Conservation (phyloP, 2,113 vertebrate species). For the Centropus bengalensis region DNA sequence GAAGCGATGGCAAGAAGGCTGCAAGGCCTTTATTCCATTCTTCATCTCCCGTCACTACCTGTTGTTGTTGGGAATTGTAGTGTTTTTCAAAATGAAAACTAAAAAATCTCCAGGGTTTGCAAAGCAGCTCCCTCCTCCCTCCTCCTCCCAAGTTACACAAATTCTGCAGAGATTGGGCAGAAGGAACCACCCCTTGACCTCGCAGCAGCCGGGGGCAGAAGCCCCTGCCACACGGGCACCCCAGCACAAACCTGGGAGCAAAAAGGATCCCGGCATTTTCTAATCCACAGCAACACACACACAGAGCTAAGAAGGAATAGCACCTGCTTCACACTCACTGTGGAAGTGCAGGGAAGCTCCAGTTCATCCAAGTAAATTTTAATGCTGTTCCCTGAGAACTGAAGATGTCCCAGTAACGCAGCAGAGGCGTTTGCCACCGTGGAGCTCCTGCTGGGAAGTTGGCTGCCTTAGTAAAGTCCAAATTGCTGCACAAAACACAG, state of each 20-base stretch:
- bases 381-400: background rate
- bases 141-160: accelerated
- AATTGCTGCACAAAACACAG: background rate
- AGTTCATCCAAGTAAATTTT: background rate
- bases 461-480: background rate
- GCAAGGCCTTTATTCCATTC: accelerated
- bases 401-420: background rate
- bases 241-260: background rate
- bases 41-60: background rate
- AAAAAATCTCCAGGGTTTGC: accelerated
- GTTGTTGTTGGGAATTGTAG: accelerated
- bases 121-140: accelerated
- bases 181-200: no score
- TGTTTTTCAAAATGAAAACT: background rate
- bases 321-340: background rate
- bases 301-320: background rate
- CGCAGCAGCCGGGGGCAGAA: accelerated
- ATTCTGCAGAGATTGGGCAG: accelerated
- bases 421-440: background rate
- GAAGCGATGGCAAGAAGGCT: accelerated
- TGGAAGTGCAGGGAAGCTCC: background rate
- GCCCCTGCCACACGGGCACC: accelerated
- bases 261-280: background rate
- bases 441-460: background rate
- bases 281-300: background rate